Percentiles rank a stretch among this genome's conserved stretches.
These are phyloP conservation scores for Lysandra coridon DNA, from an alignment of 2,888 invertebrate genomes.

Conservation along the genomic window DNA sequence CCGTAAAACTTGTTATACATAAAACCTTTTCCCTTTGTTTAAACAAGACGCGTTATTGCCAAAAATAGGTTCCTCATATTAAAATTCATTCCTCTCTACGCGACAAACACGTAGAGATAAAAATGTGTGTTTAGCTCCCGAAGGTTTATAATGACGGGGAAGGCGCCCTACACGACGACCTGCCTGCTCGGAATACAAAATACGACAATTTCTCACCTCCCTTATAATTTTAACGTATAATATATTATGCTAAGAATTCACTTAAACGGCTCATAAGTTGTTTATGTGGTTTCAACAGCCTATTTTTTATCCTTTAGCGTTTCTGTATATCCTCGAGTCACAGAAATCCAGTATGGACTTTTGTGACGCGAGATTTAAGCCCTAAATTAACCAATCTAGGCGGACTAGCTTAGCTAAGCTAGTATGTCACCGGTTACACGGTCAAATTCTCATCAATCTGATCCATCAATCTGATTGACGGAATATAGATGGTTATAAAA, in stretches of 20 bases:
- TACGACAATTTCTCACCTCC: constrained; percentile 4
- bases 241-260: not conserved
- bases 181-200: constrained; percentile 10
- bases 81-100: constrained; percentile 1
- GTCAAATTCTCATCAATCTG: no score
- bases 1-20: not conserved
- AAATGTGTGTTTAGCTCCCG: not conserved
- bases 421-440: no score
- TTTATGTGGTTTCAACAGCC: not conserved
- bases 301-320: not conserved
- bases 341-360: no score
- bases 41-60: not conserved
- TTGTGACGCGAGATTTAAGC: no score
- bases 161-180: not conserved
- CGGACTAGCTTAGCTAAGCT: no score
- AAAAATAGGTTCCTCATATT: not conserved
- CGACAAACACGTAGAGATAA: constrained; percentile 3
- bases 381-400: no score
- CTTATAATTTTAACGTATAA: constrained; percentile 1
- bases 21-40: not conserved
- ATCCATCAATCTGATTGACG: no score
- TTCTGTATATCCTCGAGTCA: no score
- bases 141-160: constrained; percentile 11
- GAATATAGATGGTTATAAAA: no score
- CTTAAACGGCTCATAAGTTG: not conserved